These are phyloP conservation scores for Trichacis sp. DNA, from an alignment of 2,888 invertebrate genomes.

Conservation along the genomic window DNA sequence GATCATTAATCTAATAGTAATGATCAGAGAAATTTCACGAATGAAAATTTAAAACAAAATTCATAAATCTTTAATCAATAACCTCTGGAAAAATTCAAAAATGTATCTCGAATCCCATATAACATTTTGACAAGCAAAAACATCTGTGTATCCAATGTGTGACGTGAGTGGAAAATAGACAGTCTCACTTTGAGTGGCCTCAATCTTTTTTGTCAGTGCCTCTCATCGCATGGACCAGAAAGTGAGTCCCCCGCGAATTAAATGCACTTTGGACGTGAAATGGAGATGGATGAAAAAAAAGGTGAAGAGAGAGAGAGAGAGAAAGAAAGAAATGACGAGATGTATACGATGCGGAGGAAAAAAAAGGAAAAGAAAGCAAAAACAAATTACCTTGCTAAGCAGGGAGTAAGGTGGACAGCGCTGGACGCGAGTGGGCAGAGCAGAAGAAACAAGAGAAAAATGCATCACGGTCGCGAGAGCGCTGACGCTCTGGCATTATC, in stretches of 20 bases:
- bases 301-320: neutral
- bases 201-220: slow-evolving; percentile 12
- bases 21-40: too few species aligned
- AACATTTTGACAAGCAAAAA: neutral
- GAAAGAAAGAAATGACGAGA: slow-evolving; percentile 17
- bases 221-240: slow-evolving; percentile 13
- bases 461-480: slow-evolving; percentile 44
- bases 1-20: too few species aligned
- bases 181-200: slow-evolving; percentile 12
- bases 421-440: slow-evolving; percentile 48
- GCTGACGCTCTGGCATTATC: slow-evolving; percentile 2
- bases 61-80: too few species aligned
- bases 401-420: slow-evolving; percentile 51
- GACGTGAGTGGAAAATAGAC: slow-evolving; percentile 2
- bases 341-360: slow-evolving; percentile 19
- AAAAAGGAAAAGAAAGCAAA: slow-evolving; percentile 37
- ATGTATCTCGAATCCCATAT: neutral
- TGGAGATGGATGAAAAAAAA: neutral
- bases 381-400: slow-evolving; percentile 56
- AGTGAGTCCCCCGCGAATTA: neutral
- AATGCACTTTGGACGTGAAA: slow-evolving; percentile 11
- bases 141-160: neutral
- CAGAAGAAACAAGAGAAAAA: slow-evolving; percentile 51
- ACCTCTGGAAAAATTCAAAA: neutral
- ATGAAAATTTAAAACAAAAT: too few species aligned